Evolutionary conservation across 2,888 invertebrate genomes (phyloP).

Genomic region (Andrena haemorrhoa): DNA sequence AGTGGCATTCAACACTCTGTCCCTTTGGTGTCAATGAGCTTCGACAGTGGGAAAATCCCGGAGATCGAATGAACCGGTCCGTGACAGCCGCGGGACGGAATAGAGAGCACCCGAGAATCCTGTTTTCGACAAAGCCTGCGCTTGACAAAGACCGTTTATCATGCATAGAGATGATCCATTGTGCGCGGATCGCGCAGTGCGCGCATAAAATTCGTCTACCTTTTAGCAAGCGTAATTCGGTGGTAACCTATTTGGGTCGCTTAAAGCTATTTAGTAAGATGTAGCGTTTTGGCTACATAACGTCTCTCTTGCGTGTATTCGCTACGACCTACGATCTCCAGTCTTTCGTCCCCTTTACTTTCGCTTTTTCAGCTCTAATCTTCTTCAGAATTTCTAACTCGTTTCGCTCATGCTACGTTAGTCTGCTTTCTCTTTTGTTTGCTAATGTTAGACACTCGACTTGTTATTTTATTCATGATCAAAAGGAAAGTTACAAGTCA

Average conservation of each 20-base stretch:
- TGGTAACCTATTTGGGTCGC: neutral
- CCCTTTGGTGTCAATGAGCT: constrained; percentile 37
- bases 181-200: constrained; percentile 22
- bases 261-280: neutral
- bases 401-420: too few species aligned
- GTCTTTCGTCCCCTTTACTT: too few species aligned
- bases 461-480: too few species aligned
- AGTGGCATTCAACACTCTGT: constrained; percentile 52
- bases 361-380: too few species aligned
- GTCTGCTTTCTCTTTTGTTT: too few species aligned
- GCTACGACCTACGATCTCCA: too few species aligned
- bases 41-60: constrained; percentile 51
- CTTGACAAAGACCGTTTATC: constrained; percentile 48
- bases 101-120: constrained; percentile 10
- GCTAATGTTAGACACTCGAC: too few species aligned
- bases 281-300: neutral
- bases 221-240: neutral
- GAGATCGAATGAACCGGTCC: constrained; percentile 57
- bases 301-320: neutral
- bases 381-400: too few species aligned
- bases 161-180: constrained; percentile 35
- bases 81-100: constrained; percentile 47
- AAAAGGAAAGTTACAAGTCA: neutral
- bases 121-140: constrained; percentile 54
- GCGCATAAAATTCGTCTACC: neutral